Evolutionary conservation across 2,797 vertebrate genomes (phyloP).

Genomic region (Psittacula echo): DNA sequence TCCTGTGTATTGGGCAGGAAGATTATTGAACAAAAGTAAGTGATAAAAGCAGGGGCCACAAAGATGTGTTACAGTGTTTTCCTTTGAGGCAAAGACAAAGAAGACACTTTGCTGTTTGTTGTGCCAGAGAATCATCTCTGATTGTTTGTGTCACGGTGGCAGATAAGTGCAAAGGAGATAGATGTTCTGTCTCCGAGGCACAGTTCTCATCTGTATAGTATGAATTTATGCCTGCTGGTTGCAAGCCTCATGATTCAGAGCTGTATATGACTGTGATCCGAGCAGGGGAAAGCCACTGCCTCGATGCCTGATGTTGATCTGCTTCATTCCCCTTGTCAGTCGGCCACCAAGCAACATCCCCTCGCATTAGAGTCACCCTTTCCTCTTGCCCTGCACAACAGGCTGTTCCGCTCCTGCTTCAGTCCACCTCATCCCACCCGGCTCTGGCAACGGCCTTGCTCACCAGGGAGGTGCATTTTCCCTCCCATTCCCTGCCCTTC

Average conservation of each 20-base stretch:
- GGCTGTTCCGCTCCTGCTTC: not conserved
- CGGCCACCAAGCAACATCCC: not conserved
- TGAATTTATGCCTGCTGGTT: conserved; percentile 73
- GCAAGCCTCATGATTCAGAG: conserved; percentile 69
- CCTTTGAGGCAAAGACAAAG: conserved; percentile 76
- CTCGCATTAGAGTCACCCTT: not conserved
- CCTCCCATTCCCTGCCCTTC: not conserved
- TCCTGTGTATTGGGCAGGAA: conserved; percentile 35
- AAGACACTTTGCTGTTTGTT: conserved; percentile 75
- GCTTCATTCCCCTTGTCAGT: not conserved
- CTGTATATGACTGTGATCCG: not conserved
- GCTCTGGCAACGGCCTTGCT: not conserved
- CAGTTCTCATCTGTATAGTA: conserved; percentile 69
- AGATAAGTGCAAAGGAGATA: conserved; percentile 76
- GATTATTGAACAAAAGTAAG: conserved; percentile 74
- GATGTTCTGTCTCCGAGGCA: conserved; percentile 73
- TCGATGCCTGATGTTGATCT: not conserved
- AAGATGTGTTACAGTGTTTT: conserved; percentile 73
- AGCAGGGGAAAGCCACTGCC: conserved; percentile 27
- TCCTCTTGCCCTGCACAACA: not conserved
- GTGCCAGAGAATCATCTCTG: conserved; percentile 75
- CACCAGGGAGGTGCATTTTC: fast-evolving
- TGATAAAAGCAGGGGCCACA: conserved; percentile 68
- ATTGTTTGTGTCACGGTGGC: conserved; percentile 75
- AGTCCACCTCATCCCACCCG: not conserved